Evolutionary conservation across 2,888 invertebrate species (phyloP).

Genomic region (Aspidiotus destructor): DNA sequence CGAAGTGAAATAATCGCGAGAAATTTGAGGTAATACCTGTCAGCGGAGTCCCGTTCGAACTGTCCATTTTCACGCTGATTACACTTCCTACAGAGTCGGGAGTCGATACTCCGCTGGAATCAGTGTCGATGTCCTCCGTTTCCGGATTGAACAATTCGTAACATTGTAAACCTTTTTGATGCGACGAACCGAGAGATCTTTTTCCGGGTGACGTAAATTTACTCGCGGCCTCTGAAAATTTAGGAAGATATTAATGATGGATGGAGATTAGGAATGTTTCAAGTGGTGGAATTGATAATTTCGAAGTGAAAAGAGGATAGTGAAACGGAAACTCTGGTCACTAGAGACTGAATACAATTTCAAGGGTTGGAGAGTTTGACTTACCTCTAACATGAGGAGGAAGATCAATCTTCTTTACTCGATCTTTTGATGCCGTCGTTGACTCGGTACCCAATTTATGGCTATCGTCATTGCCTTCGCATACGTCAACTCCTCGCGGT

Average conservation of each 20-base stretch:
- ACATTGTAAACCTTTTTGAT: constrained; percentile 20
- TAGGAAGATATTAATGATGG: no score
- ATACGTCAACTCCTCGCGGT: constrained; percentile 45
- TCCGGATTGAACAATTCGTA: constrained; percentile 81
- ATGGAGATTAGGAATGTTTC: no score
- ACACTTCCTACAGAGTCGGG: constrained; percentile 81
- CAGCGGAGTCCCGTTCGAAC: constrained; percentile 20
- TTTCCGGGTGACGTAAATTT: no score
- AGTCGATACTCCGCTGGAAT: constrained; percentile 76
- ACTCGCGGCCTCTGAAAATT: no score
- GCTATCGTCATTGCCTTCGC: constrained; percentile 46
- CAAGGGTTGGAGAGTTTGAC: no score
- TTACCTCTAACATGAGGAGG: no score
- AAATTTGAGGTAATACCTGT: constrained; percentile 8
- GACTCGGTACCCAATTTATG: constrained; percentile 22
- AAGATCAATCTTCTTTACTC: not conserved
- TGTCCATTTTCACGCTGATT: constrained; percentile 61
- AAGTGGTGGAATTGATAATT: not conserved
- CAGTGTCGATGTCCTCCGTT: constrained; percentile 81
- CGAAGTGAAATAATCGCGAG: not conserved
- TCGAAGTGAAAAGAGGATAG: no score
- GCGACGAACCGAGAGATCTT: not conserved
- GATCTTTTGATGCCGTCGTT: not conserved
- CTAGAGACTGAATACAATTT: no score
- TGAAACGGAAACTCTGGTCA: no score